Evolutionary conservation across 2,797 vertebrate genomes (phyloP).

Genomic region (Octomys mimax): DNA sequence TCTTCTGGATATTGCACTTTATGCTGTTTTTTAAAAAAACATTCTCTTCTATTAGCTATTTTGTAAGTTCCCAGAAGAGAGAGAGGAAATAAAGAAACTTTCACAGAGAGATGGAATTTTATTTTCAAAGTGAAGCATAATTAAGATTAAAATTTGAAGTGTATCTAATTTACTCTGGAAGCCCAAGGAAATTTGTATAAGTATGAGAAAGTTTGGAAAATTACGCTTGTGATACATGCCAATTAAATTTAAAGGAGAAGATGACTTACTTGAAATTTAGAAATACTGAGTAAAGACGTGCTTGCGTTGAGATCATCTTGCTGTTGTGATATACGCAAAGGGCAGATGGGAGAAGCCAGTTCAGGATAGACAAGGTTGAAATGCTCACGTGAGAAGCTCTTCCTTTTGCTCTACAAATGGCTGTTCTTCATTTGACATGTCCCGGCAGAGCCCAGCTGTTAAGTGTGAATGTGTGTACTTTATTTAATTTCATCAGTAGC

Average conservation of each 20-base stretch:
- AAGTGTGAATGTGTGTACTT: slow-evolving; percentile 17
- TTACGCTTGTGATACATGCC: slow-evolving; percentile 3
- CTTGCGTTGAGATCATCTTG: not conserved
- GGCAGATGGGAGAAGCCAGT: not conserved
- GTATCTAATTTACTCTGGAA: slow-evolving; percentile 51
- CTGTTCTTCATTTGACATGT: slow-evolving; percentile 44
- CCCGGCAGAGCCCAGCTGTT: not conserved
- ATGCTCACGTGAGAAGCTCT: not conserved
- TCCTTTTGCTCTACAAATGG: not conserved
- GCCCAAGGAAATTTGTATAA: slow-evolving; percentile 49
- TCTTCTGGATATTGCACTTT: slow-evolving; percentile 41
- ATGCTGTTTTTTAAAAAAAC: not conserved
- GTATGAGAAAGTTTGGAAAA: slow-evolving; percentile 58
- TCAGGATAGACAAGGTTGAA: slow-evolving; percentile 46
- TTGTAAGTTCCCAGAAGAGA: not conserved
- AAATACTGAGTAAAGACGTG: not conserved
- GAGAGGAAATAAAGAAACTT: not conserved
- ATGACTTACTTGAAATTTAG: slow-evolving; percentile 35
- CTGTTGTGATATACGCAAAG: not conserved
- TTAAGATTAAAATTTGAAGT: slow-evolving; percentile 62
- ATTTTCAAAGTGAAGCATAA: slow-evolving; percentile 60
- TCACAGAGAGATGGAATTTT: not conserved
- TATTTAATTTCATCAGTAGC: slow-evolving; percentile 28
- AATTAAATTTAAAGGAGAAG: slow-evolving; percentile 64
- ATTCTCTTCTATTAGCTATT: not conserved